Percentiles rank a stretch among this genome's conserved stretches.
Evolutionary conservation across 2,113 vertebrate genomes (phyloP).

Genomic region (Pelmatolapia mariae): DNA sequence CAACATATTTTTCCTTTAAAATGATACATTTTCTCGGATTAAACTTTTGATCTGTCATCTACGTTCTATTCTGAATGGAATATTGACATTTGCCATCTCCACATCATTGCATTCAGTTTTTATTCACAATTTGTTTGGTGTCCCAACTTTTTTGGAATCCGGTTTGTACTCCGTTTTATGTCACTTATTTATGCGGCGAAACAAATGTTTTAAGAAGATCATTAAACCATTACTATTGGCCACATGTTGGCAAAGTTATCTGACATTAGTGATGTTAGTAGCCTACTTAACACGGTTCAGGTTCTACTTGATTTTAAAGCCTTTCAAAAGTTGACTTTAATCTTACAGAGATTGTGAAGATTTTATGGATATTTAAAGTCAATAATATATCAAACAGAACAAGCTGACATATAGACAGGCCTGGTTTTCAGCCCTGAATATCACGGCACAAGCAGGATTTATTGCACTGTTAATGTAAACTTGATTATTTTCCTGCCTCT

Average conservation of each 20-base stretch:
- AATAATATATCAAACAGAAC: not conserved
- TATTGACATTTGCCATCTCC: no score
- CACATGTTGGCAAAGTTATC: rapidly evolving
- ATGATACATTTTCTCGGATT: no score
- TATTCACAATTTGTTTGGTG: no score
- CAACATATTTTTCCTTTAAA: no score
- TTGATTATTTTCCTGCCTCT: not conserved
- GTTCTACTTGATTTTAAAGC: not conserved
- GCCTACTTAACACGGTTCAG: not conserved
- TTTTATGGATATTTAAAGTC: not conserved
- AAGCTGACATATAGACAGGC: not conserved
- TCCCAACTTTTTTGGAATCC: no score
- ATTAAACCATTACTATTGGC: not conserved
- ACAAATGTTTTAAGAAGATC: not conserved
- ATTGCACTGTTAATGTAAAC: not conserved
- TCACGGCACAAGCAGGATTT: not conserved
- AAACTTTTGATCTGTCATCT: no score
- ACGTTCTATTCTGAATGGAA: no score
- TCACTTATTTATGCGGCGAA: not conserved
- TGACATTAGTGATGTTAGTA: not conserved
- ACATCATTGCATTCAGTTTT: no score
- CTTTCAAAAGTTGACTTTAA: not conserved
- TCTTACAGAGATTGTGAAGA: not conserved
- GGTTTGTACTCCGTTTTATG: not conserved
- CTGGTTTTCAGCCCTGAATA: not conserved